A percentile compares a stretch with the other conserved stretches of the same genome.
Evolutionary conservation across 2,888 invertebrate species (phyloP).

Genomic region (Latrodectus hesperus): DNA sequence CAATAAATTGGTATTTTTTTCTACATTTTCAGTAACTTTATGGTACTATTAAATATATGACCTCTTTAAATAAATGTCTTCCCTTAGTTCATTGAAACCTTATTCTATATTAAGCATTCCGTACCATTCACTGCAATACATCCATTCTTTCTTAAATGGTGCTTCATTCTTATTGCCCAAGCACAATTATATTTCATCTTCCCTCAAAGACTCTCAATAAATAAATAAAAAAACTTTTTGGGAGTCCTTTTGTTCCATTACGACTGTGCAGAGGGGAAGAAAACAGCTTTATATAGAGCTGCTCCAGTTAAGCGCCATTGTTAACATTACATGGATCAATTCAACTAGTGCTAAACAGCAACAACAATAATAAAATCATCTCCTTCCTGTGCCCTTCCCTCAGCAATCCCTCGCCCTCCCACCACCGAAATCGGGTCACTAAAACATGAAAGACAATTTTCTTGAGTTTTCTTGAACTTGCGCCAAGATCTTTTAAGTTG

Average conservation of each 20-base stretch:
- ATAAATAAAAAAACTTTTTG: conserved; percentile 21
- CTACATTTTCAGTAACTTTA: no score
- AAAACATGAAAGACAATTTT: conserved; percentile 49
- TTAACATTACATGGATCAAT: conserved; percentile 53
- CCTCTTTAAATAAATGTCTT: no score
- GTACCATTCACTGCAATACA: no score
- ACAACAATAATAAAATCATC: neutral
- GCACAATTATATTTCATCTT: neutral
- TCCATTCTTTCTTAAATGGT: neutral
- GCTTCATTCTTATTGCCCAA: neutral
- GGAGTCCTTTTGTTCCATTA: neutral
- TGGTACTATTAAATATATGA: no score
- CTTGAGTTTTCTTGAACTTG: conserved; percentile 45
- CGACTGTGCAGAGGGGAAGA: conserved; percentile 5
- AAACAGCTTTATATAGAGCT: conserved; percentile 17
- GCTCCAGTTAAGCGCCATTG: conserved; percentile 55
- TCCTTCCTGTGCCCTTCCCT: conserved; percentile 26
- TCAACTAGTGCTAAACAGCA: conserved; percentile 46
- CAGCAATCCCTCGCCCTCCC: no score
- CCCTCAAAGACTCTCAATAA: conserved; percentile 18
- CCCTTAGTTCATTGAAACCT: no score
- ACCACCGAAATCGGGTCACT: conserved; percentile 1
- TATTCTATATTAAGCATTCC: no score
- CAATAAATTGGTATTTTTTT: no score
- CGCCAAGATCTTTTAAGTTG: conserved; percentile 55